phyloP scores from a whole-genome alignment of 2,888 invertebrate genomes.

The Beris chalybata region DNA sequence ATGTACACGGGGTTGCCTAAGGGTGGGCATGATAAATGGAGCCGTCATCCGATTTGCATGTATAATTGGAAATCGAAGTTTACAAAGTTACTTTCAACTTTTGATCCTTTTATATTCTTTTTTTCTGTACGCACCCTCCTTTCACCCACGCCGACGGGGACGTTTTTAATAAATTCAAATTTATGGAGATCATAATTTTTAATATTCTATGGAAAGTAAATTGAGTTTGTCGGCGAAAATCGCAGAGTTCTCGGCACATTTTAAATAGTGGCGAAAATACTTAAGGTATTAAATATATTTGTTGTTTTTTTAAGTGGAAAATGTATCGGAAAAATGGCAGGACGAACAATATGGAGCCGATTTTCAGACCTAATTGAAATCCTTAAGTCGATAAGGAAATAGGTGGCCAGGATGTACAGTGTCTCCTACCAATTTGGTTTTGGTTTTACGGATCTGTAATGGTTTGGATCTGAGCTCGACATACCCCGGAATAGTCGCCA shows the following conservation, averaged over 20 bases:
- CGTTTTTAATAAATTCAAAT: constrained; percentile 10
- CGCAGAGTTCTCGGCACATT: background rate
- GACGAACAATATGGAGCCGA: too few relatives aligned
- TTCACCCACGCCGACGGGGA: background rate
- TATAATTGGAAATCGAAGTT: constrained; percentile 8
- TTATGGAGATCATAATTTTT: constrained; percentile 13
- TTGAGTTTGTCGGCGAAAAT: background rate
- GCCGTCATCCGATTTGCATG: background rate
- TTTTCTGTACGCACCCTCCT: background rate
- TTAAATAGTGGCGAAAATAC: too few relatives aligned
- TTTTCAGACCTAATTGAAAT: too few relatives aligned
- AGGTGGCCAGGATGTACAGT: too few relatives aligned
- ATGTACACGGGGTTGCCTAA: too few relatives aligned
- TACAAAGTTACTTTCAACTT: background rate
- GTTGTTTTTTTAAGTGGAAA: too few relatives aligned
- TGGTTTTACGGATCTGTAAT: too few relatives aligned
- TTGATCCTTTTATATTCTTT: background rate
- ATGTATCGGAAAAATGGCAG: too few relatives aligned
- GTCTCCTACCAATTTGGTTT: too few relatives aligned
- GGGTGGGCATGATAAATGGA: too few relatives aligned
- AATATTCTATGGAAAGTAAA: constrained; percentile 6
- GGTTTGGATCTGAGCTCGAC: background rate
- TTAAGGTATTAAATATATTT: too few relatives aligned
- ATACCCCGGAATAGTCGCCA: constrained; percentile 1
- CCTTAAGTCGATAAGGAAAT: too few relatives aligned